Conservation (phyloP, 2,888 invertebrate genomes). For the Cryptus viduatorius region DNA sequence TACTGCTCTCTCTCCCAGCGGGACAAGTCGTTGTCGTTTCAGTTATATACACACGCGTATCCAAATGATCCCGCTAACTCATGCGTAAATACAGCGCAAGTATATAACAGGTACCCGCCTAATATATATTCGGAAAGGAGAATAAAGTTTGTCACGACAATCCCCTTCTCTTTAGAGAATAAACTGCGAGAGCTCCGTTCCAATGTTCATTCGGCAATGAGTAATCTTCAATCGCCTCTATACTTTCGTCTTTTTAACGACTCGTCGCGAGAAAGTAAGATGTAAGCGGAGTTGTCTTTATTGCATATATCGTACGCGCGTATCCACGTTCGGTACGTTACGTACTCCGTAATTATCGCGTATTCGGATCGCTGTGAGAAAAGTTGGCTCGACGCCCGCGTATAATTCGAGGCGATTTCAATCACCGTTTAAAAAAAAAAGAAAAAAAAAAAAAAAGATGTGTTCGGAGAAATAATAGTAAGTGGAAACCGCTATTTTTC, state of each 20-base stretch:
- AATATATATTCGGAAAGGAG: slow-evolving; percentile 33
- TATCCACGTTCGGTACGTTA: not conserved
- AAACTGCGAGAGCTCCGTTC: not conserved
- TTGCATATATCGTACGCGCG: slow-evolving; percentile 21
- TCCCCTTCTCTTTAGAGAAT: slow-evolving; percentile 23
- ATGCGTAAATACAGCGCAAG: slow-evolving; percentile 50
- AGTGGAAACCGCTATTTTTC: no score
- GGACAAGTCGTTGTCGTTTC: slow-evolving; percentile 56
- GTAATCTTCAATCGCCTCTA: slow-evolving; percentile 64
- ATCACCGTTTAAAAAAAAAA: not conserved
- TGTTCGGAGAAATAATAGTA: no score
- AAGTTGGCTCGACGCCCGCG: slow-evolving; percentile 15
- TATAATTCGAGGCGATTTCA: slow-evolving; percentile 16
- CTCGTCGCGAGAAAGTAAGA: slow-evolving; percentile 49
- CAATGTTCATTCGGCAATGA: slow-evolving; percentile 45
- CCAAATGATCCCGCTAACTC: slow-evolving; percentile 65
- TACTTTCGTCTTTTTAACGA: slow-evolving; percentile 64
- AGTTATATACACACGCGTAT: slow-evolving; percentile 54
- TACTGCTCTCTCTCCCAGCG: slow-evolving; percentile 53
- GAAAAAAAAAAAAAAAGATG: no score
- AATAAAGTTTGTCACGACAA: slow-evolving; percentile 61
- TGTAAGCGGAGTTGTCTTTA: slow-evolving; percentile 54
- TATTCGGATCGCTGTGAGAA: slow-evolving; percentile 44
- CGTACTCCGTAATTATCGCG: slow-evolving; percentile 35
- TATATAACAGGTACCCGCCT: slow-evolving; percentile 49